Percentiles rank a stretch among this genome's conserved stretches.
Evolutionary conservation across 1,140 invertebrate species (phyloP).

Genomic region (Cyclina sinensis): DNA sequence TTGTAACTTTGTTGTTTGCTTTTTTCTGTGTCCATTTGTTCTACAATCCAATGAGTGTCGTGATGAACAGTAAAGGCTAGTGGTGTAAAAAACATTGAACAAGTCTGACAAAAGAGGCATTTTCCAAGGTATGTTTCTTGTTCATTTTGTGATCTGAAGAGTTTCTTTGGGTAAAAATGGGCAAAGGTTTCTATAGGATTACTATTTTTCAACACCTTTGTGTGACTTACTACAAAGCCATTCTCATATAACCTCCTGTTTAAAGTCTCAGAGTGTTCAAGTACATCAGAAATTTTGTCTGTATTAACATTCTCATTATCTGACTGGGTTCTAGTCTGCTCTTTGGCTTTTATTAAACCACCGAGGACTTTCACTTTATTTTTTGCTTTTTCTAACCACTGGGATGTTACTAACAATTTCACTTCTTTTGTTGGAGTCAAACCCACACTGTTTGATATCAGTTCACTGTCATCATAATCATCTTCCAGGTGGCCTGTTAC

Average conservation of each 20-base stretch:
- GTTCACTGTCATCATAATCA: not conserved
- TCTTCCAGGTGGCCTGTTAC: not conserved
- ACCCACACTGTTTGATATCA: not conserved
- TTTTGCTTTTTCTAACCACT: constrained; percentile 2
- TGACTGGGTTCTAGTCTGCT: not conserved
- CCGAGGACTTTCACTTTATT: not conserved
- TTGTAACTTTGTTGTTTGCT: not conserved
- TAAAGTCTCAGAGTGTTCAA: not conserved
- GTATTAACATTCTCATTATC: not conserved
- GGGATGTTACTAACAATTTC: not conserved
- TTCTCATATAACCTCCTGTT: not conserved
- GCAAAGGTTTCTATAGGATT: not conserved
- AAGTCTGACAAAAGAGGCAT: not conserved
- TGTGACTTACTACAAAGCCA: not conserved
- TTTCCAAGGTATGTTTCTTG: not conserved
- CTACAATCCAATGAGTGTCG: not conserved
- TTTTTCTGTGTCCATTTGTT: not conserved
- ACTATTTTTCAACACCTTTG: not conserved
- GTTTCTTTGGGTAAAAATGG: not conserved
- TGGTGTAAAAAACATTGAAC: not conserved
- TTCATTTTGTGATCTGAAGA: not conserved
- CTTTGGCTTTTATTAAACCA: not conserved
- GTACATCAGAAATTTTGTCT: not conserved
- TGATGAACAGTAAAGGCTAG: not conserved
- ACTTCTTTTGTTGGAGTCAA: not conserved